phyloP scores from a whole-genome alignment of 2,797 vertebrate species.

The Serranus cabrilla region DNA sequence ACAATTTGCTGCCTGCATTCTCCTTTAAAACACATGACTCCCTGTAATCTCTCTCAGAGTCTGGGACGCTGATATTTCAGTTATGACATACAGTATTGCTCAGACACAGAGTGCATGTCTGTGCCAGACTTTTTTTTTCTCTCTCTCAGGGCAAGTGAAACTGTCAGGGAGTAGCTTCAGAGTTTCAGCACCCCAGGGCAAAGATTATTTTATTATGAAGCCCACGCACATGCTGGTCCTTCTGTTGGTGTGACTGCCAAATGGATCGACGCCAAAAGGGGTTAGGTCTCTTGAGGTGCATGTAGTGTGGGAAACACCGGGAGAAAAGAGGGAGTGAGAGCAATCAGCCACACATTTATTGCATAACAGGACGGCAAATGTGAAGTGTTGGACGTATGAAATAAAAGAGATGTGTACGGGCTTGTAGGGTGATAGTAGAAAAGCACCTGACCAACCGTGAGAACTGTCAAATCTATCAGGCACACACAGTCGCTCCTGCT shows the following conservation, averaged over 20 bases:
- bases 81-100: slow-evolving; percentile 12
- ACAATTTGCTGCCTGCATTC: not conserved
- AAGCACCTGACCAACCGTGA: slow-evolving; percentile 76
- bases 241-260: slow-evolving; percentile 70
- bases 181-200: slow-evolving; percentile 84
- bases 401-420: slow-evolving; percentile 62
- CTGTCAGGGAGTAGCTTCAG: slow-evolving; percentile 69
- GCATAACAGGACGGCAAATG: slow-evolving; percentile 57
- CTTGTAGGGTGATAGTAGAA: slow-evolving; percentile 54
- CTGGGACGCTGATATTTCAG: not conserved
- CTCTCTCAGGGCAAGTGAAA: slow-evolving; percentile 74
- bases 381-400: slow-evolving; percentile 32
- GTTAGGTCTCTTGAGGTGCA: slow-evolving; percentile 71
- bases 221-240: slow-evolving; percentile 72
- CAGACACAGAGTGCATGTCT: slow-evolving; percentile 35
- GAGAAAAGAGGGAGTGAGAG: slow-evolving; percentile 45
- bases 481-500: slow-evolving; percentile 58
- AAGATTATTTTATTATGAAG: slow-evolving; percentile 81
- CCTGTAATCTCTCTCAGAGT: not conserved
- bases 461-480: slow-evolving; percentile 62
- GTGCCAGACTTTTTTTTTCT: slow-evolving; percentile 42
- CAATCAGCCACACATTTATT: slow-evolving; percentile 55
- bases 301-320: slow-evolving; percentile 75
- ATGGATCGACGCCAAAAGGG: slow-evolving; percentile 74
- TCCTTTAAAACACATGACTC: not conserved